Evolutionary conservation across 2,797 vertebrate species (phyloP).

Genomic region (Iguana delicatissima): DNA sequence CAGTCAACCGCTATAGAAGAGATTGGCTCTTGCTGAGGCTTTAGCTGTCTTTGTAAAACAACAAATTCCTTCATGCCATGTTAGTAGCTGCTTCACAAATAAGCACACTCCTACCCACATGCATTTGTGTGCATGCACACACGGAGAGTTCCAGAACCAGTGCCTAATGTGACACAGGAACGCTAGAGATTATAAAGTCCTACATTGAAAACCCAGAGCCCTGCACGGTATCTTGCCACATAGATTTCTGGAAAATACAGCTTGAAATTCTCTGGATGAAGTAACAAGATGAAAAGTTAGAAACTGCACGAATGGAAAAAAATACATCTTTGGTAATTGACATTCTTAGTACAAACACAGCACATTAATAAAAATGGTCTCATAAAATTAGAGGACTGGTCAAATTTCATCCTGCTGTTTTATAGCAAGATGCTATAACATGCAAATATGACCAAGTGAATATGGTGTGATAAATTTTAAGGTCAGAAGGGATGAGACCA

Average conservation of each 20-base stretch:
- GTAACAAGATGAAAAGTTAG: not conserved
- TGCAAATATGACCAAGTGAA: not conserved
- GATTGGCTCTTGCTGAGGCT: not conserved
- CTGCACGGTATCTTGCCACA: no score
- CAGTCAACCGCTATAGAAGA: not conserved
- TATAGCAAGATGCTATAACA: not conserved
- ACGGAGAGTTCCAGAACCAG: not conserved
- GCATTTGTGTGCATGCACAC: not conserved
- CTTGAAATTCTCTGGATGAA: not conserved
- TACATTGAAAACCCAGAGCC: not conserved
- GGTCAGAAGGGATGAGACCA: not conserved
- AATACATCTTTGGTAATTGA: not conserved
- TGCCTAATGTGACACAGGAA: not conserved
- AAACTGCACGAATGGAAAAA: not conserved
- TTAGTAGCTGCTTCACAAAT: not conserved
- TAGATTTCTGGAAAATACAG: not conserved
- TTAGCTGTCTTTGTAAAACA: not conserved
- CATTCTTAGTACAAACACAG: not conserved
- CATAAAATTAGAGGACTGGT: not conserved
- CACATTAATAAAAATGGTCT: not conserved
- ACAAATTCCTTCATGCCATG: not conserved
- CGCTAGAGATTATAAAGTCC: not conserved
- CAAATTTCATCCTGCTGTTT: constrained; percentile 1
- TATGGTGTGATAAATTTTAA: not conserved
- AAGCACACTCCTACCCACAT: not conserved